Percentiles rank a stretch among this genome's conserved stretches.
Evolutionary conservation across 2,797 vertebrate genomes (phyloP).

Genomic region (Hoplostethus atlanticus): DNA sequence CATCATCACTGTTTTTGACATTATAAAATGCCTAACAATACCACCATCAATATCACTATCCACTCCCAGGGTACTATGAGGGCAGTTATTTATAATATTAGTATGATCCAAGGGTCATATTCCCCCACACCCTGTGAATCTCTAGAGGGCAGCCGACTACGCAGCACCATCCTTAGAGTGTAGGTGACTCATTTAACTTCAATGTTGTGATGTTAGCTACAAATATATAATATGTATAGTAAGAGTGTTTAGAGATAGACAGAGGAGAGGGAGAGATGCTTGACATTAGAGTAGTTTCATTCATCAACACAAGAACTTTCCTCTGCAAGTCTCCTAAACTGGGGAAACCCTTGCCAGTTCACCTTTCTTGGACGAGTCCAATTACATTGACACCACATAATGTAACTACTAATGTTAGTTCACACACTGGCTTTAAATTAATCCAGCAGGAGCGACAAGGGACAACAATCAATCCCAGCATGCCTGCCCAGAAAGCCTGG

Average conservation of each 20-base stretch:
- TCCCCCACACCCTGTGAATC: constrained; percentile 8
- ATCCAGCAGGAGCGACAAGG: background rate
- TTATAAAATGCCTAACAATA: constrained; percentile 5
- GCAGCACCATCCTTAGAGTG: background rate
- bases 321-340: background rate
- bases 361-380: background rate
- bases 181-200: constrained; percentile 11
- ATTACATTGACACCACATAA: too few relatives aligned
- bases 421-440: background rate
- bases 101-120: constrained; percentile 1
- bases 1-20: constrained; percentile 4
- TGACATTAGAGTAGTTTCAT: background rate
- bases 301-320: background rate
- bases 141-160: constrained; percentile 16
- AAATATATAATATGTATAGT: background rate
- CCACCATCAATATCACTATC: background rate
- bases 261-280: background rate
- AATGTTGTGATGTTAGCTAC: background rate
- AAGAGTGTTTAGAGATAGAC: background rate
- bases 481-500: background rate
- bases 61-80: constrained; percentile 18
- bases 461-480: background rate
- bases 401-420: background rate
- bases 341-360: background rate
- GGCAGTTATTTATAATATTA: constrained; percentile 42